Percentiles rank a stretch among this genome's conserved stretches.
Evolutionary conservation across 2,888 invertebrate species (phyloP).

Genomic region (Tribolium freemani): DNA sequence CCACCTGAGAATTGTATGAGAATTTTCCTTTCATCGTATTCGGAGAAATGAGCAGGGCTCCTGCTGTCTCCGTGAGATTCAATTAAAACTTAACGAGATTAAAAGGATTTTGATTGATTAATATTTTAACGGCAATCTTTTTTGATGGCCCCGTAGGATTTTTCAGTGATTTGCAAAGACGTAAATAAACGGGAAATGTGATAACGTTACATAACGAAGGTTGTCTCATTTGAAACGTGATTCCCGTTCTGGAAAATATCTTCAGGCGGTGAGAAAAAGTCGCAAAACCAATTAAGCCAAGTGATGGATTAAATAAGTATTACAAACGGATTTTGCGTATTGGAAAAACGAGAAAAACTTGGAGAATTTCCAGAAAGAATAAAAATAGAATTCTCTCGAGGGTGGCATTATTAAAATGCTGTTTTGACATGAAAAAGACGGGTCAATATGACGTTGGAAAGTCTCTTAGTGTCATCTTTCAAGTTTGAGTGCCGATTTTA

Average conservation of each 20-base stretch:
- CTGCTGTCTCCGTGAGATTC: conserved; percentile 8
- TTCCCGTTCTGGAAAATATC: neutral
- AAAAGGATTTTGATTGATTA: conserved; percentile 13
- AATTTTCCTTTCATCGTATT: conserved; percentile 11
- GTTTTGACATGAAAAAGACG: conserved; percentile 36
- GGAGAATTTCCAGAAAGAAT: neutral
- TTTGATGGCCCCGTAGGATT: neutral
- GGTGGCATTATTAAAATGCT: conserved; percentile 26
- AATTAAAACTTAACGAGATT: neutral
- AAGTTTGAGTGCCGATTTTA: conserved; percentile 13
- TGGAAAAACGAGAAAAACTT: neutral
- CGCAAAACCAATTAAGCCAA: neutral
- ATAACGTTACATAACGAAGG: neutral
- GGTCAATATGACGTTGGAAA: conserved; percentile 25
- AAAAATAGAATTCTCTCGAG: conserved; percentile 25
- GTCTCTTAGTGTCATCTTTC: conserved; percentile 27
- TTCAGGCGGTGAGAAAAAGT: neutral
- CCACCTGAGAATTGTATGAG: conserved; percentile 14
- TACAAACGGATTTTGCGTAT: conserved; percentile 4
- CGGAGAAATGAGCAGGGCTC: neutral
- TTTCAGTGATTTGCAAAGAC: neutral
- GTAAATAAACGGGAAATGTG: neutral
- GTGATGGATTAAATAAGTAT: neutral
- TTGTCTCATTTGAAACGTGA: neutral
- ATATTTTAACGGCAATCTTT: neutral